phyloP scores from a whole-genome alignment of 2,888 invertebrate genomes.

The Melinaea menophilus region DNA sequence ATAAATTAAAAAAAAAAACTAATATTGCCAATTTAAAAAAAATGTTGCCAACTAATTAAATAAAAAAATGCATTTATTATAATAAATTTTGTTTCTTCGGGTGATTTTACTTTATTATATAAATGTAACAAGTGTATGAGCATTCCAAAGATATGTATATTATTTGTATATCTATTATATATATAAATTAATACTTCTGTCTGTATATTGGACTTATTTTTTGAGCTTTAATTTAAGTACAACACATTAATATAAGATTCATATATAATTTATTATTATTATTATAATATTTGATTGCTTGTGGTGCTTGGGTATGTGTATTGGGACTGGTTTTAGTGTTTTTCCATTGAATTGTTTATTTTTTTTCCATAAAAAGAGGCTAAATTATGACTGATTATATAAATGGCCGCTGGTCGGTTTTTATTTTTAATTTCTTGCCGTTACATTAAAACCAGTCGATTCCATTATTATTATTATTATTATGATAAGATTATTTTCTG shows the following conservation, averaged over 20 bases:
- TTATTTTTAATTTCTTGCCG: slow-evolving; percentile 19
- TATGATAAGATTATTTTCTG: slow-evolving; percentile 34
- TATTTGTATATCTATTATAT: slow-evolving; percentile 15
- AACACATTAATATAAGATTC: slow-evolving; percentile 50
- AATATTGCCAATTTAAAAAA: slow-evolving; percentile 48
- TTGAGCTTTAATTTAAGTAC: slow-evolving; percentile 75
- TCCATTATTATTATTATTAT: slow-evolving; percentile 43
- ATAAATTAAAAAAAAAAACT: slow-evolving; percentile 36
- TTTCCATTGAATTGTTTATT: slow-evolving; percentile 15
- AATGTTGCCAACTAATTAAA: slow-evolving; percentile 49
- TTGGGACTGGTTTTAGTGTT: slow-evolving; percentile 48
- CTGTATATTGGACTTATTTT: slow-evolving; percentile 38
- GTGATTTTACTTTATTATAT: neutral
- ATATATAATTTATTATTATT: slow-evolving; percentile 59
- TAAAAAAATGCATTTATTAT: slow-evolving; percentile 36
- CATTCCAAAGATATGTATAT: slow-evolving; percentile 69
- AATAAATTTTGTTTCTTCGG: neutral
- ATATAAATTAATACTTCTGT: slow-evolving; percentile 22
- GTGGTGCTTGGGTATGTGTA: slow-evolving; percentile 71
- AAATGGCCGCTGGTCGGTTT: slow-evolving; percentile 17
- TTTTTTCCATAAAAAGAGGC: slow-evolving; percentile 1
- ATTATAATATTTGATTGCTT: slow-evolving; percentile 65
- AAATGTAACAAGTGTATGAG: slow-evolving; percentile 30
- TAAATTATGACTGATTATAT: slow-evolving; percentile 17
- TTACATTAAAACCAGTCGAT: slow-evolving; percentile 46